Percentiles rank a stretch among this genome's conserved stretches.
These are phyloP conservation scores for Bombyx huttoni DNA, from an alignment of 2,888 invertebrate species.

Conservation along the genomic window DNA sequence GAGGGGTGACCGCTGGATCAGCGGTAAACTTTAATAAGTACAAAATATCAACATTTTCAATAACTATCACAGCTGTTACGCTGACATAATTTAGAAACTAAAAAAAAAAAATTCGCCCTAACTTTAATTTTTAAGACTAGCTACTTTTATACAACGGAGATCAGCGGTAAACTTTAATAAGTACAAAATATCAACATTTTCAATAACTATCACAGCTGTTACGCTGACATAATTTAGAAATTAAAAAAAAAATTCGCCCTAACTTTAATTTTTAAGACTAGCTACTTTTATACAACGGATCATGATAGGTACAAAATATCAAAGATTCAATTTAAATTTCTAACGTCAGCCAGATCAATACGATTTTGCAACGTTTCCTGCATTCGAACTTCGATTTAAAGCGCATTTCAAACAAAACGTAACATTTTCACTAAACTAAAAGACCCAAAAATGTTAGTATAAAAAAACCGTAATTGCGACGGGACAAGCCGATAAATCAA, in stretches of 20 bases:
- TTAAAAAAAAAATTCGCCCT: conserved; percentile 33
- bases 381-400: conserved; percentile 1
- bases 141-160: conserved; percentile 26
- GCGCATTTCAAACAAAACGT: not conserved
- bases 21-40: conserved; percentile 28
- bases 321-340: conserved; percentile 23
- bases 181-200: conserved; percentile 32
- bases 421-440: not conserved
- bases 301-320: conserved; percentile 21
- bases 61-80: conserved; percentile 35
- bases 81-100: conserved; percentile 28
- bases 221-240: conserved; percentile 31
- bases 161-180: conserved; percentile 20
- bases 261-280: conserved; percentile 40
- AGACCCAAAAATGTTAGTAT: conserved; percentile 14
- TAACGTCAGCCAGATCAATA: conserved; percentile 26
- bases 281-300: conserved; percentile 29
- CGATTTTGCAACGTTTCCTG: not conserved
- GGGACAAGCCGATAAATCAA: conserved; percentile 8
- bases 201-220: conserved; percentile 36
- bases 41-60: conserved; percentile 29
- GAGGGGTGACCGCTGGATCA: conserved; percentile 11
- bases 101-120: conserved; percentile 38
- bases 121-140: conserved; percentile 41
- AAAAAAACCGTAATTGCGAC: conserved; percentile 16